Percentiles rank a stretch among this genome's conserved stretches.
These are phyloP conservation scores for Mellivora capensis DNA, from an alignment of 2,113 vertebrate genomes.

Conservation along the genomic window DNA sequence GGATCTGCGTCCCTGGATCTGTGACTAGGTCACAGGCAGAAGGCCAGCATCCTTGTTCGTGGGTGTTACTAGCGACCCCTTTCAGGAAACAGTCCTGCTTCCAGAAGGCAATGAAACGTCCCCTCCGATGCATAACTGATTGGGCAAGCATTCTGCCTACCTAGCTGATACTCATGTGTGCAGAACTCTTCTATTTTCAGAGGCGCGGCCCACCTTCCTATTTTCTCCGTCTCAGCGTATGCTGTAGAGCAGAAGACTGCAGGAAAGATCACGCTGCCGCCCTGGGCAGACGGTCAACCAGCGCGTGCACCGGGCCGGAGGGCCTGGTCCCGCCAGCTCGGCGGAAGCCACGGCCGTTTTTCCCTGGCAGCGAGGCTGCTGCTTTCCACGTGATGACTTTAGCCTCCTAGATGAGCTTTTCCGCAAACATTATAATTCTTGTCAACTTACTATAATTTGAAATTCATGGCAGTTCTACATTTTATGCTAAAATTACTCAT, in stretches of 20 bases:
- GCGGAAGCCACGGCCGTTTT: too few species aligned
- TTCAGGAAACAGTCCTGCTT: background rate
- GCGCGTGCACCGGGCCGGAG: background rate
- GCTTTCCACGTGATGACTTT: background rate
- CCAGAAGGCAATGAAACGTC: background rate
- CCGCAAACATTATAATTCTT: background rate
- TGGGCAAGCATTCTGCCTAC: background rate
- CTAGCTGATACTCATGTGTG: background rate
- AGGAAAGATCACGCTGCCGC: background rate
- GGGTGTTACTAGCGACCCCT: background rate
- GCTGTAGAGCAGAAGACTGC: background rate
- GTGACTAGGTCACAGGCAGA: background rate
- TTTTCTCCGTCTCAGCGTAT: background rate
- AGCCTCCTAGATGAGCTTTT: conserved; percentile 12
- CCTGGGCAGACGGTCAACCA: fast-evolving
- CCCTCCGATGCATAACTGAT: background rate
- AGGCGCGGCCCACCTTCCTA: background rate
- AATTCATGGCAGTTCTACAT: background rate
- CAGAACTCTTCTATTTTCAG: background rate
- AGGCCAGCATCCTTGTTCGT: background rate
- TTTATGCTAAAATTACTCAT: conserved; percentile 13
- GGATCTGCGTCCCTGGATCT: background rate
- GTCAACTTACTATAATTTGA: background rate
- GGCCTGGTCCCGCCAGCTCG: fast-evolving
- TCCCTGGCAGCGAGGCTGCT: background rate